Percentiles rank a stretch among this genome's conserved stretches.
Evolutionary conservation across 2,797 vertebrate species (phyloP).

Genomic region (Lepilemur ruficaudatus): DNA sequence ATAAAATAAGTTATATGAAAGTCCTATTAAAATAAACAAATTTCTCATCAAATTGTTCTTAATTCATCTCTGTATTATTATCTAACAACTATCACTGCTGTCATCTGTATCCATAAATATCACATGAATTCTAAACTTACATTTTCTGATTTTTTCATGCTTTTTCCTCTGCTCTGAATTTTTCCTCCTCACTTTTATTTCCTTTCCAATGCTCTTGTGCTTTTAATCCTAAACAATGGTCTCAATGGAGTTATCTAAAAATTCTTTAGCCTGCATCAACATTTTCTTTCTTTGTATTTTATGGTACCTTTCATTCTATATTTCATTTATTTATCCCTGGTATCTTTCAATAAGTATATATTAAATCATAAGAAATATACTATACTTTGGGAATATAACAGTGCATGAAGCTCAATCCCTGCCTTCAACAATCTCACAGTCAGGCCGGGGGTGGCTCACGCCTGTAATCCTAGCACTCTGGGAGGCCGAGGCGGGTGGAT

Average conservation of each 20-base stretch:
- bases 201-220: not conserved
- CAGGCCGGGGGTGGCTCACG: too few relatives aligned
- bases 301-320: not conserved
- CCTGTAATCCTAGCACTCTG: too few relatives aligned
- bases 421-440: not conserved
- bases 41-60: not conserved
- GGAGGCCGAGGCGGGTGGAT: too few relatives aligned
- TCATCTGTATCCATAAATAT: not conserved
- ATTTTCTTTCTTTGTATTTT: not conserved
- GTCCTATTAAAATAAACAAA: not conserved
- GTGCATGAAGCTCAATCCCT: not conserved
- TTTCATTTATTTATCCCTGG: not conserved
- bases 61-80: not conserved
- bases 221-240: constrained; percentile 5
- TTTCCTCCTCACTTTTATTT: not conserved
- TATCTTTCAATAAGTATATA: not conserved
- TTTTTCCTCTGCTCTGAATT: not conserved
- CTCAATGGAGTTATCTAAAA: not conserved
- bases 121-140: not conserved
- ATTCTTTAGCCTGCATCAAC: not conserved
- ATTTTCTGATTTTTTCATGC: not conserved
- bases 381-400: not conserved
- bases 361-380: not conserved
- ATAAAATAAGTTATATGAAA: not conserved
- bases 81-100: not conserved